Evolutionary conservation across 2,888 invertebrate genomes (phyloP).

Genomic region (Ceramica pisi): DNA sequence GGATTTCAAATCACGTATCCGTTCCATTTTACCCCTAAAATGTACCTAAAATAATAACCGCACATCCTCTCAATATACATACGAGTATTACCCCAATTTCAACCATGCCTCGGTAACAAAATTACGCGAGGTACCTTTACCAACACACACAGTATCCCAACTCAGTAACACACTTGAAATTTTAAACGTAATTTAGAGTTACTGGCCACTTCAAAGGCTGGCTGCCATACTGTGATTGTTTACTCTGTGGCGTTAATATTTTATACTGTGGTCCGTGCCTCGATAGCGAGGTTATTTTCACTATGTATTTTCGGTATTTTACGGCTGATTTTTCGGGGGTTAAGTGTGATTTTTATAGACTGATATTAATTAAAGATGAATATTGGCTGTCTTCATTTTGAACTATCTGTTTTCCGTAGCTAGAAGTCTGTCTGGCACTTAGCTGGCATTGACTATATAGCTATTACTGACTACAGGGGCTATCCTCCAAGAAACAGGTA

Average conservation of each 20-base stretch:
- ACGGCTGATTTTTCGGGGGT: background rate
- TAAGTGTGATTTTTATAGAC: background rate
- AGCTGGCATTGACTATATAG: no score
- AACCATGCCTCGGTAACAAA: background rate
- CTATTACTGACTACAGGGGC: no score
- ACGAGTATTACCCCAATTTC: slow-evolving; percentile 1
- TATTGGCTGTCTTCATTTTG: no score
- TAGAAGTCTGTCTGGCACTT: no score
- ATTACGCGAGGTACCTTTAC: slow-evolving; percentile 15
- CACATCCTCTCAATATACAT: background rate
- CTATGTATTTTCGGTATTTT: slow-evolving; percentile 21
- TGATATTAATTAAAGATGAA: background rate
- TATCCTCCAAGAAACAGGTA: no score
- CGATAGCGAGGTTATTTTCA: slow-evolving; percentile 29
- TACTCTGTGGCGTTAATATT: slow-evolving; percentile 57
- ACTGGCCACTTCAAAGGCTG: slow-evolving; percentile 50
- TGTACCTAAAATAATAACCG: background rate
- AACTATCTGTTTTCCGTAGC: no score
- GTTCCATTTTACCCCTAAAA: background rate
- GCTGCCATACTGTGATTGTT: slow-evolving; percentile 48
- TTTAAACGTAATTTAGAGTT: slow-evolving; percentile 64
- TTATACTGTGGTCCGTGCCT: slow-evolving; percentile 35
- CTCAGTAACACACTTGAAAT: slow-evolving; percentile 50
- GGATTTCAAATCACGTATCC: background rate
- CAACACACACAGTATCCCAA: slow-evolving; percentile 6